These are phyloP conservation scores for Diadegma fenestrale DNA, from an alignment of 2,888 invertebrate species.

Conservation along the genomic window DNA sequence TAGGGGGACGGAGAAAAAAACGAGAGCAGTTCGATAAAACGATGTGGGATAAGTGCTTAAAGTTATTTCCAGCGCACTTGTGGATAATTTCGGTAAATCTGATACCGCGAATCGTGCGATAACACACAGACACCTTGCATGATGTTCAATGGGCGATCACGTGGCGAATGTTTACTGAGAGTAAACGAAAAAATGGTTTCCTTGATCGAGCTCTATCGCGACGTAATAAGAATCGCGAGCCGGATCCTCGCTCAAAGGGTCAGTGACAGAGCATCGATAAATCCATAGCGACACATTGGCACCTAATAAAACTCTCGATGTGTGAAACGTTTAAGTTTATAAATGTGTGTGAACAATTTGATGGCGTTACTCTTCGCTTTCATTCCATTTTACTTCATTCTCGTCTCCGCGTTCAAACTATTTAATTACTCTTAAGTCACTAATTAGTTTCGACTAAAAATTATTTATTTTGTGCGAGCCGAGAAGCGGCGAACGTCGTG, in stretches of 20 bases:
- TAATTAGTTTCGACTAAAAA: conserved; percentile 60
- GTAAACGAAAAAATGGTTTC: conserved; percentile 15
- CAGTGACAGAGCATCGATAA: conserved; percentile 55
- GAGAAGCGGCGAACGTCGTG: conserved; percentile 17
- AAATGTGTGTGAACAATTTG: background rate
- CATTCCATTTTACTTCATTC: conserved; percentile 32
- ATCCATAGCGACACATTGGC: conserved; percentile 58
- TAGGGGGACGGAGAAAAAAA: background rate
- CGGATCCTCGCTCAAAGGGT: conserved; percentile 50
- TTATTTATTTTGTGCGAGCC: conserved; percentile 47
- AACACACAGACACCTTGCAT: background rate
- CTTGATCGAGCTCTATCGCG: conserved; percentile 37
- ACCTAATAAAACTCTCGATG: conserved; percentile 50
- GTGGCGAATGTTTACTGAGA: background rate
- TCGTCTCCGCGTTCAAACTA: conserved; percentile 43
- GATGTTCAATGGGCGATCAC: conserved; percentile 11
- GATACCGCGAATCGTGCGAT: conserved; percentile 19
- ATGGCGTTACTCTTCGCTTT: conserved; percentile 20
- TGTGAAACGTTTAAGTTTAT: conserved; percentile 21
- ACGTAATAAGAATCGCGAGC: conserved; percentile 1
- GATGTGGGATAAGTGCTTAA: background rate
- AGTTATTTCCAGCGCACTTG: background rate
- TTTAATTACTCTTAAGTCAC: conserved; percentile 63
- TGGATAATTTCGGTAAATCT: background rate
- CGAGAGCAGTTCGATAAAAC: conserved; percentile 1